Evolutionary conservation across 30 jellyfish, hydroid and myxozoan species (phyloP), one percentile per base, ranked within the genome.

Genomic region (Turritopsis rubra): DNA sequence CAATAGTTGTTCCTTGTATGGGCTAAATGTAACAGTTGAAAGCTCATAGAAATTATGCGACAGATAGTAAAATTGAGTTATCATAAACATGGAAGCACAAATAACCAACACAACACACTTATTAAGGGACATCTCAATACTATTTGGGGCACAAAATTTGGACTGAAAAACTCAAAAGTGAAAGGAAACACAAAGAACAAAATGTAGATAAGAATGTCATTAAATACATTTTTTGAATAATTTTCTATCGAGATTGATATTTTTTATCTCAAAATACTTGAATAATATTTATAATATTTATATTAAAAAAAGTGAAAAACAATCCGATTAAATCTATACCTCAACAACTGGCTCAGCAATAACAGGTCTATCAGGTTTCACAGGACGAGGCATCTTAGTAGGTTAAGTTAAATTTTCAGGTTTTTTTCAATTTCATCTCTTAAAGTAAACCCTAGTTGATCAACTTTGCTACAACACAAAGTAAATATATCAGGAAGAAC

Each of bases 1-100:
- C 88, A 23, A 93, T 93, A 1, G 99, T 89, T 28, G 96, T 88
- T n/a, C 99, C 97, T 86, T 93, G 99, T 28, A 93, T 90, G 17
- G 96, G 95, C 99, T 93, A 66, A 28, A 84, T n/a, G n/a, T n/a
- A 87, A 54, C 28, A 54, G 52, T 23, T 41, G 60, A 41, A 41
- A 41, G 13, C 5, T 3, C 60, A 13, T 3, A 41, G 5, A 41
- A 41, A 41, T 3, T 41, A 41, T 41, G 13, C 5, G 13, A 41
- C 60, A 41, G 60, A 41, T 3, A 3, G 60, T 41, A 5, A n/a
- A n/a, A n/a, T n/a, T n/a, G n/a, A n/a, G n/a, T n/a, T n/a, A 3
- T 41, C 13, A 41, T 3, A 41, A 3, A 41, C 13, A 41, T 41
- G 5, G n/a, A n/a, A n/a, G n/a, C n/a, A n/a, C n/a, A n/a, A n/a